Evolutionary conservation across 2,888 invertebrate species (phyloP), one percentile per base, ranked within the genome.

Genomic region (Chrysolina haemoptera): DNA sequence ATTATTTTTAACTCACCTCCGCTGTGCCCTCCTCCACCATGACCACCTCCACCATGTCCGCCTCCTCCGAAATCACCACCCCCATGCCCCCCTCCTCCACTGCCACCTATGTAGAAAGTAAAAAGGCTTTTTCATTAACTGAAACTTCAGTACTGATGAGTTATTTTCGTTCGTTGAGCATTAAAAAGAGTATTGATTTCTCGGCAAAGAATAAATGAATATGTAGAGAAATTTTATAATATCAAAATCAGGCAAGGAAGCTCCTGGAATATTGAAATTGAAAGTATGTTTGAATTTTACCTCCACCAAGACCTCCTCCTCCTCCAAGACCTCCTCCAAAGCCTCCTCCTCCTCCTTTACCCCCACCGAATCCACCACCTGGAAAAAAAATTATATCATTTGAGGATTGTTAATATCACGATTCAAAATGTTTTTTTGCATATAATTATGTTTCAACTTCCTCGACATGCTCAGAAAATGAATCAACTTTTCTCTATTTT

Each of bases 311-410:
- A 55, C 46, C 40, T 20, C 62, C 63, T 70, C 70, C 67, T 66
- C 64, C 64, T 1, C 66, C 50, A 27, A 50, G 35, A 0, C 66
- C 66, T 66, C 66, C 62, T 40, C 62, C 62, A 40, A 63, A 35
- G 10, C 62, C 62, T n/a, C 62, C 35, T 10, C 62, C 64, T 14
- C 65, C 66, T 66, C 50, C 66, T 66, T 66, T 66, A 35, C 62
- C 65, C 18, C 65, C 67, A 20, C 55, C 53, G 35, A 41, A 63
- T 22, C 68, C 67, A 18, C 74, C 76, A 50, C 66, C 66, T 66
- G 18, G 6, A 48, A 11, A 18, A 11, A 11, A 53, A 18, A 1
- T 20, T 9, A 2, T 16, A 48, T 16, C 9, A 16, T 0, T 6
- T 35, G 8, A 35, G 35, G 35, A 8, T 35, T 6, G 0, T 6